Evolutionary conservation across 2,113 vertebrate species (phyloP).

Genomic region (Ptilorrhoa leucosticta): DNA sequence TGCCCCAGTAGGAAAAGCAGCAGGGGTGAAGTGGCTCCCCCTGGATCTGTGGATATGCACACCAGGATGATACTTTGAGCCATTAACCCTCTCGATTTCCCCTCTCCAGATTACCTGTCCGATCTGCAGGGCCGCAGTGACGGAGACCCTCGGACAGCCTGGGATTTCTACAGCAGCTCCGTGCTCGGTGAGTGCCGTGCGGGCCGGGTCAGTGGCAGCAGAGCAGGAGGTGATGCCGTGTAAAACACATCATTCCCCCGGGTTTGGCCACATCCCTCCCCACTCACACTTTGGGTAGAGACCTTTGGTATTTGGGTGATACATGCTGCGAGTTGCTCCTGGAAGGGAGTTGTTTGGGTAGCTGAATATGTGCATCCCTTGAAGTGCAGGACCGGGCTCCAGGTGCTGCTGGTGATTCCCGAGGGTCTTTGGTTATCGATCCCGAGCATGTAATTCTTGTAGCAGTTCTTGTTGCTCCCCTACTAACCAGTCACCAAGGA

Average conservation of each 20-base stretch:
- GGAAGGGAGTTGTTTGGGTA: background rate
- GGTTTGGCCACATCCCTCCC: background rate
- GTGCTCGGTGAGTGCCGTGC: conserved; percentile 83
- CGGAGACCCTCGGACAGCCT: conserved; percentile 83
- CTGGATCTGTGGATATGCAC: background rate
- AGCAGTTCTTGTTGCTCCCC: background rate
- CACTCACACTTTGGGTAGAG: rapidly evolving
- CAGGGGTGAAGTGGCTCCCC: background rate
- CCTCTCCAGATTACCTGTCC: conserved; percentile 85
- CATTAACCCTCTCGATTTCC: background rate
- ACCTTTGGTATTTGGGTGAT: background rate
- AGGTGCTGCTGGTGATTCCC: background rate
- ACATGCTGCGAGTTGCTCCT: background rate
- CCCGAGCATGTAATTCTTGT: background rate
- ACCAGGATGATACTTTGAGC: background rate
- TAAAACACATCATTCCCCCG: rapidly evolving
- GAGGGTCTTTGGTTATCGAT: rapidly evolving
- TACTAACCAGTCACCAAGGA: background rate
- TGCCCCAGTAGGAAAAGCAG: background rate
- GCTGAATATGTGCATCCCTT: background rate
- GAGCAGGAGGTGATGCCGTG: background rate
- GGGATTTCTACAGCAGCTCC: conserved; percentile 97
- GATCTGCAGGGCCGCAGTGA: conserved; percentile 89
- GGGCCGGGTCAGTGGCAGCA: background rate
- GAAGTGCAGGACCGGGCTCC: background rate